Evolutionary conservation across 1,140 invertebrate species (phyloP).

Genomic region (Gonatopus flavifemur): DNA sequence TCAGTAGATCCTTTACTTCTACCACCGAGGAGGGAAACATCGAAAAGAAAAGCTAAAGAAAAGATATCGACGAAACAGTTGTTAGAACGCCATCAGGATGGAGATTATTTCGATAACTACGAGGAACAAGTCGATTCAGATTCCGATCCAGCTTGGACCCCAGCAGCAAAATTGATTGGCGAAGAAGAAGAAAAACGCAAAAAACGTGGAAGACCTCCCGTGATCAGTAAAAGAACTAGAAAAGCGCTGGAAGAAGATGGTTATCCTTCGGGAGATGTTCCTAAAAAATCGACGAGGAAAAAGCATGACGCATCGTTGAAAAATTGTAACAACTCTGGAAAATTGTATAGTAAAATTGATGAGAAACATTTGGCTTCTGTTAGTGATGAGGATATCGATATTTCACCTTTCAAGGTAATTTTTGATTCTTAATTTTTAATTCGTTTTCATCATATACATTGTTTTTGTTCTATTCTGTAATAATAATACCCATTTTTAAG

Average conservation of each 20-base stretch:
- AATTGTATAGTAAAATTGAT: slow-evolving; percentile 39
- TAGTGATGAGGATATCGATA: slow-evolving; percentile 52
- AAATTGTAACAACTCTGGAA: slow-evolving; percentile 28
- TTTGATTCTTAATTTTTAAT: too few species aligned
- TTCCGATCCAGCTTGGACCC: slow-evolving; percentile 74
- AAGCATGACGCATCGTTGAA: slow-evolving; percentile 32
- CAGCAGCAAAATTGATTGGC: slow-evolving; percentile 58
- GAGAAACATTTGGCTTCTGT: slow-evolving; percentile 47
- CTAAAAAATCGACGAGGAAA: slow-evolving; percentile 42
- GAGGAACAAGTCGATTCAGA: slow-evolving; percentile 65
- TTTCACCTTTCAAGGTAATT: slow-evolving; percentile 53
- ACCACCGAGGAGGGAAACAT: slow-evolving; percentile 65
- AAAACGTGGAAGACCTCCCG: slow-evolving; percentile 45
- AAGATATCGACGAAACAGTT: slow-evolving; percentile 57
- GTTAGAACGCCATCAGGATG: slow-evolving; percentile 41
- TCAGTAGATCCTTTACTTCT: slow-evolving; percentile 54
- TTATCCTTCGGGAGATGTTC: slow-evolving; percentile 30
- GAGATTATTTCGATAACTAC: slow-evolving; percentile 54
- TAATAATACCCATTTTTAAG: too few species aligned
- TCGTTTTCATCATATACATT: too few species aligned
- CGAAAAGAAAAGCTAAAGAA: slow-evolving; percentile 68
- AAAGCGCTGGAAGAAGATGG: slow-evolving; percentile 42
- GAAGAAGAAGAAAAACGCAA: slow-evolving; percentile 51
- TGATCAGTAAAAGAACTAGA: slow-evolving; percentile 44
- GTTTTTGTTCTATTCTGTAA: slow-evolving; percentile 11